Conservation (phyloP, 2,113 vertebrate species). For the Pavo muticus region DNA sequence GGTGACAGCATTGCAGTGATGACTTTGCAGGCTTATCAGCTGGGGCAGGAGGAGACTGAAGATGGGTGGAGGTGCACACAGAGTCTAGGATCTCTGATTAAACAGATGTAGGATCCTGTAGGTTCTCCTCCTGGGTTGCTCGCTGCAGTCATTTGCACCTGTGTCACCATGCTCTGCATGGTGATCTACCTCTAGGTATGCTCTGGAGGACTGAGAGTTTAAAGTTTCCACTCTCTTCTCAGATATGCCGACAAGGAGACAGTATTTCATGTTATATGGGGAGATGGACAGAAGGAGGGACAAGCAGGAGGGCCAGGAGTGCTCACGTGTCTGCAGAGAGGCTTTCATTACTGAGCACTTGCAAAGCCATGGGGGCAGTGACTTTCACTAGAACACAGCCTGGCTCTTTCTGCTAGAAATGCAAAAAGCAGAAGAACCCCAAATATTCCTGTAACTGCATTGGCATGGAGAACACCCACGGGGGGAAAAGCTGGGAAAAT, state of each 20-base stretch:
- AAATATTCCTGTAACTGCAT: background rate
- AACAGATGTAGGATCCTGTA: background rate
- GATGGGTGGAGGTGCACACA: background rate
- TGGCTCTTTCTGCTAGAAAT: background rate
- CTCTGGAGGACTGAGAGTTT: background rate
- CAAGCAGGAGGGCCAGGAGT: background rate
- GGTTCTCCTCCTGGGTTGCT: background rate
- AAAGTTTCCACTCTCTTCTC: background rate
- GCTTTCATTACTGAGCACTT: background rate
- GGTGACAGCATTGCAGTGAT: accelerated
- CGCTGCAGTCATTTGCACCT: background rate
- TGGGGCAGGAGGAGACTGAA: background rate
- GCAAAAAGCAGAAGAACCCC: background rate
- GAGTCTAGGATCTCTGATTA: background rate
- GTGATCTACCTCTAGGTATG: background rate
- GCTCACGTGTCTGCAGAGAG: background rate
- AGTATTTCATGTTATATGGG: background rate
- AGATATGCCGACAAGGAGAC: background rate
- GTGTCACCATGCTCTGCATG: background rate
- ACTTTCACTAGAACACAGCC: background rate
- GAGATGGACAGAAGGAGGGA: background rate
- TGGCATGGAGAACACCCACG: accelerated
- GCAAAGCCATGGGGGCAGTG: background rate
- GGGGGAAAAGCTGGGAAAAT: background rate
- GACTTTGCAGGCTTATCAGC: background rate